Conservation (phyloP, 2,113 vertebrate genomes). For the Poeciliopsis prolifica region DNA sequence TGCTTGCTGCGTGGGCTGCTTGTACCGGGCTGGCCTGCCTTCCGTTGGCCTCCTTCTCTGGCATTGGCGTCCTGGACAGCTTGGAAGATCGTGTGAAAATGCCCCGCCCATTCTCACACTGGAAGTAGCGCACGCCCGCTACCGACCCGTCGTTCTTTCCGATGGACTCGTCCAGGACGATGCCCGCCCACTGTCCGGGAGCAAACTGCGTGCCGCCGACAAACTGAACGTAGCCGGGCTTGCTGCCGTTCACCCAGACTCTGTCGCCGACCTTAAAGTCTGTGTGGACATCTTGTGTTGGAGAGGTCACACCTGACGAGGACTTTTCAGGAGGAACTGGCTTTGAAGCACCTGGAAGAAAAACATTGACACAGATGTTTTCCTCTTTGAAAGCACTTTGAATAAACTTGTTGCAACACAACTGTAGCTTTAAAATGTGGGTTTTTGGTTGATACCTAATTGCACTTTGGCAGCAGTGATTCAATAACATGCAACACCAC, state of each 20-base stretch:
- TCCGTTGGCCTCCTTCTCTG: conserved; percentile 86
- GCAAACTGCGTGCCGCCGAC: conserved; percentile 94
- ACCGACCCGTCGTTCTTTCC: conserved; percentile 96
- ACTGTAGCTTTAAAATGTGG: background rate
- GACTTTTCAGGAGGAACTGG: conserved; percentile 75
- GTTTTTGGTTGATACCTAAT: background rate
- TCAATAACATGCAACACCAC: background rate
- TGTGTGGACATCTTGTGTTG: conserved; percentile 79
- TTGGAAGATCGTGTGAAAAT: conserved; percentile 96
- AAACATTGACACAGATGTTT: background rate
- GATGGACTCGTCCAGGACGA: conserved; percentile 91
- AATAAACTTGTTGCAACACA: too few species aligned
- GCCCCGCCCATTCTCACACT: conserved; percentile 89
- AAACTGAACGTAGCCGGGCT: conserved; percentile 93
- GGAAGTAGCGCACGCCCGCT: conserved; percentile 91
- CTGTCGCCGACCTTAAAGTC: conserved; percentile 90
- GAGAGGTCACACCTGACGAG: conserved; percentile 54
- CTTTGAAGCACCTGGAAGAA: conserved; percentile 75
- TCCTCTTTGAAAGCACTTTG: background rate
- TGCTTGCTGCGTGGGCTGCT: conserved; percentile 4
- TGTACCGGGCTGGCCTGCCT: conserved; percentile 70
- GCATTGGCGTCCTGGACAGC: conserved; percentile 76
- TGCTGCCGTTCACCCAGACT: conserved; percentile 96
- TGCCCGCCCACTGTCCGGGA: conserved; percentile 95
- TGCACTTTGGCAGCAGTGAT: background rate